Conservation (phyloP, 2,797 vertebrate species). For the Pantherophis alleghaniensis region DNA sequence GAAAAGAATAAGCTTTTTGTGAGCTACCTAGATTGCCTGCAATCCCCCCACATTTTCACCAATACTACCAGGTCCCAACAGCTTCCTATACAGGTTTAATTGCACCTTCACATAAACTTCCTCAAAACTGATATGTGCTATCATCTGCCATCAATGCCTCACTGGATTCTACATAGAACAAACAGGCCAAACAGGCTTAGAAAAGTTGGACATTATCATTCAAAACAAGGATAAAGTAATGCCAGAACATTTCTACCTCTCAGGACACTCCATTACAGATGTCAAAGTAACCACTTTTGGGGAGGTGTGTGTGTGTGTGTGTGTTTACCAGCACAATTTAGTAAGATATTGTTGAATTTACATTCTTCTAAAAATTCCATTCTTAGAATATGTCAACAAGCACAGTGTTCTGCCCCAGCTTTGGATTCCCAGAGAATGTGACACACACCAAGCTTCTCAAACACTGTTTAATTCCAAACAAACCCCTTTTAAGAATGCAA, state of each 20-base stretch:
- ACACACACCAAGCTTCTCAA: too few species aligned
- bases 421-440: too few species aligned
- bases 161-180: not conserved
- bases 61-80: not conserved
- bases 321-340: not conserved
- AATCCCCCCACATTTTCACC: not conserved
- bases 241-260: not conserved
- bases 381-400: not conserved
- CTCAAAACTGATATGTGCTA: not conserved
- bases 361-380: not conserved
- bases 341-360: not conserved
- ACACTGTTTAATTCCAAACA: too few species aligned
- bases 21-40: not conserved
- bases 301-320: too few species aligned
- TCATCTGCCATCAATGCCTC: not conserved
- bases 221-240: not conserved
- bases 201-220: not conserved
- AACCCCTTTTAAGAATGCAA: too few species aligned
- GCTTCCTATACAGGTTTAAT: not conserved
- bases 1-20: not conserved
- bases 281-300: not conserved
- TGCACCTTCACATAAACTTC: not conserved
- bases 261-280: not conserved
- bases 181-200: not conserved
- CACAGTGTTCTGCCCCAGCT: not conserved